phyloP scores from a whole-genome alignment of 2,797 vertebrate genomes.

The Sebastiscus tertius region DNA sequence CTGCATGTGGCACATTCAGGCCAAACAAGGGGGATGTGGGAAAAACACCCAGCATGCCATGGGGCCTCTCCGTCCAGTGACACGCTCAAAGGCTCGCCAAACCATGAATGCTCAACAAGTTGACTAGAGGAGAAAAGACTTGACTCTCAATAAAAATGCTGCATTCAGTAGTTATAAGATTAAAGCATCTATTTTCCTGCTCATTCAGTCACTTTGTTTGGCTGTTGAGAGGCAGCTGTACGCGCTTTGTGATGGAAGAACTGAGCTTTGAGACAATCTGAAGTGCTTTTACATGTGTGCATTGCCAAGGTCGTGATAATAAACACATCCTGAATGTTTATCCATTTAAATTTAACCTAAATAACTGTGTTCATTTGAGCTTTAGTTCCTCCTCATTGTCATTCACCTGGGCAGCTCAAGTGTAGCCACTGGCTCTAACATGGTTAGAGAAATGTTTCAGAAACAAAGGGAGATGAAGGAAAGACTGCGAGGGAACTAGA shows the following conservation, averaged over 20 bases:
- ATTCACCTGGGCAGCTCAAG: slow-evolving; percentile 60
- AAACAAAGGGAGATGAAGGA: background rate
- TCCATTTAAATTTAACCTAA: slow-evolving; percentile 28
- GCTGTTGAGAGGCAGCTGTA: slow-evolving; percentile 20
- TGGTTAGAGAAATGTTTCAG: slow-evolving; percentile 4
- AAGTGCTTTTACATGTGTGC: slow-evolving; percentile 12
- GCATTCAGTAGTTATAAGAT: slow-evolving; percentile 49
- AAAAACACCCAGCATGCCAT: slow-evolving; percentile 55
- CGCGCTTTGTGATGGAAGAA: slow-evolving; percentile 29
- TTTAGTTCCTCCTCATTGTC: slow-evolving; percentile 50
- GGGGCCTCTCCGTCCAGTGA: slow-evolving; percentile 57
- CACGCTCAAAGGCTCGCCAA: slow-evolving; percentile 52
- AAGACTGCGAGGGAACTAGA: background rate
- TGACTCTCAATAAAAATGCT: slow-evolving; percentile 40
- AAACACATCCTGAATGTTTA: background rate
- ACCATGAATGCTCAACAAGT: slow-evolving; percentile 68
- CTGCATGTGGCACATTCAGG: slow-evolving; percentile 75
- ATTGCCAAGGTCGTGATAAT: background rate
- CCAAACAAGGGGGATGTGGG: slow-evolving; percentile 65
- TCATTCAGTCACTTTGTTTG: slow-evolving; percentile 48
- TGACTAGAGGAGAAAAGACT: slow-evolving; percentile 54
- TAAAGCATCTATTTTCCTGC: slow-evolving; percentile 53
- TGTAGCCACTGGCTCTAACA: slow-evolving; percentile 12
- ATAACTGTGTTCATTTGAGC: slow-evolving; percentile 49
- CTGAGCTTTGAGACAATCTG: slow-evolving; percentile 5